A percentile compares a stretch with the other conserved stretches of the same genome.
These are phyloP conservation scores for Andinoacara biseriatus DNA, from an alignment of 2,113 vertebrate species.

Conservation along the genomic window DNA sequence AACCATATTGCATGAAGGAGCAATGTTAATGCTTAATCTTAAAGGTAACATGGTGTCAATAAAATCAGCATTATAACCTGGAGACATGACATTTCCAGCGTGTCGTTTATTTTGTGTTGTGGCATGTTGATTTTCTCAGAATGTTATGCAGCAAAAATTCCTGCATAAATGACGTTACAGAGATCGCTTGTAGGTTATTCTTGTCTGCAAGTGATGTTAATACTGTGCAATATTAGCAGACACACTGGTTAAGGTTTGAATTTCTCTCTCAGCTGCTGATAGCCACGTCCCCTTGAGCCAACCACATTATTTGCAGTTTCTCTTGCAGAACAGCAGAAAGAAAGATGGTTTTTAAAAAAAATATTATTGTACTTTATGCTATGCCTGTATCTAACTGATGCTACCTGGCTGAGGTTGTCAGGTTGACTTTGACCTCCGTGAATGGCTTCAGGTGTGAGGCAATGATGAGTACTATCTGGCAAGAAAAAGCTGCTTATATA, in stretches of 20 bases:
- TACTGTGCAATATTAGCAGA: slow-evolving; percentile 16
- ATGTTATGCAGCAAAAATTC: background rate
- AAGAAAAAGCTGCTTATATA: slow-evolving; percentile 24
- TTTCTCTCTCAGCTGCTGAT: slow-evolving; percentile 12
- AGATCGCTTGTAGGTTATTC: slow-evolving; percentile 17
- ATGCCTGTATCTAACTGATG: slow-evolving; percentile 1
- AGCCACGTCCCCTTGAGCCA: slow-evolving; percentile 44
- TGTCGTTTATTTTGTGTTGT: slow-evolving; percentile 30
- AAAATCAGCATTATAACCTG: background rate
- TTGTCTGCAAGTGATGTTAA: slow-evolving; percentile 8
- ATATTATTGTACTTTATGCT: slow-evolving; percentile 14
- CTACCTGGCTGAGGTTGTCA: slow-evolving; percentile 19
- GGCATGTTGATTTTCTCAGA: slow-evolving; percentile 34
- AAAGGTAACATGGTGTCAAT: background rate
- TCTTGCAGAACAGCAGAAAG: slow-evolving; percentile 15
- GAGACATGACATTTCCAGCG: background rate
- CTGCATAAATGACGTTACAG: slow-evolving; percentile 25
- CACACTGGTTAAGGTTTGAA: background rate
- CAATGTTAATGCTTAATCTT: background rate
- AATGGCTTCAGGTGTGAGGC: slow-evolving; percentile 27
- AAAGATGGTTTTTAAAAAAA: background rate
- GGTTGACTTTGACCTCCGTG: slow-evolving; percentile 52
- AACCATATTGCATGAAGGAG: background rate
- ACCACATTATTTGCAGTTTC: slow-evolving; percentile 9
- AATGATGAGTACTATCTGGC: slow-evolving; percentile 32